phyloP scores from a whole-genome alignment of 2,797 vertebrate genomes.

The Micrastur ruficollis region DNA sequence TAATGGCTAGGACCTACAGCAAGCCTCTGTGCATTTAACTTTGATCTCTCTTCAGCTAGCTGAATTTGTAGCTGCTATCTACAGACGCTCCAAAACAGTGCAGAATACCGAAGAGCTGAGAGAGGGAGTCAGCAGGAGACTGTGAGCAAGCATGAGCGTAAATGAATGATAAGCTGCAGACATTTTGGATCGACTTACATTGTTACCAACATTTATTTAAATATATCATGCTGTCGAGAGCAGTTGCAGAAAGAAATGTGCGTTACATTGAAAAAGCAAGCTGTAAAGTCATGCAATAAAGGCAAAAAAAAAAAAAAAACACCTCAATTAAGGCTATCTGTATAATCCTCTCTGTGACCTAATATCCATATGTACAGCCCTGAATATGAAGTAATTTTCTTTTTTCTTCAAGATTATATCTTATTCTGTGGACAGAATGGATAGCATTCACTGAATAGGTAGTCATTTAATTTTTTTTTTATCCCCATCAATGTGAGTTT shows the following conservation, averaged over 20 bases:
- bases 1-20: not conserved
- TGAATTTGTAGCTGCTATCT: not conserved
- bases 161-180: not conserved
- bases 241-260: not conserved
- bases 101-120: not conserved
- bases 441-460: not conserved
- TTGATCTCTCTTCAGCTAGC: not conserved
- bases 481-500: not conserved
- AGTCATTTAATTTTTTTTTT: not conserved
- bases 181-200: not conserved
- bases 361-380: not conserved
- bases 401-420: not conserved
- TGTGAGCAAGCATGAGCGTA: not conserved
- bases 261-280: not conserved
- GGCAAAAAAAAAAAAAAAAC: not conserved
- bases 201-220: not conserved
- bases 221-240: not conserved
- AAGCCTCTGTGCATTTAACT: not conserved
- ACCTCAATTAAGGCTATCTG: not conserved
- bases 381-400: not conserved
- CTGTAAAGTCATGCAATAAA: not conserved
- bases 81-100: not conserved
- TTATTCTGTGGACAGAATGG: not conserved
- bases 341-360: not conserved
- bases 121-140: not conserved